Evolutionary conservation across 2,113 vertebrate species (phyloP).

Genomic region (Naja naja): DNA sequence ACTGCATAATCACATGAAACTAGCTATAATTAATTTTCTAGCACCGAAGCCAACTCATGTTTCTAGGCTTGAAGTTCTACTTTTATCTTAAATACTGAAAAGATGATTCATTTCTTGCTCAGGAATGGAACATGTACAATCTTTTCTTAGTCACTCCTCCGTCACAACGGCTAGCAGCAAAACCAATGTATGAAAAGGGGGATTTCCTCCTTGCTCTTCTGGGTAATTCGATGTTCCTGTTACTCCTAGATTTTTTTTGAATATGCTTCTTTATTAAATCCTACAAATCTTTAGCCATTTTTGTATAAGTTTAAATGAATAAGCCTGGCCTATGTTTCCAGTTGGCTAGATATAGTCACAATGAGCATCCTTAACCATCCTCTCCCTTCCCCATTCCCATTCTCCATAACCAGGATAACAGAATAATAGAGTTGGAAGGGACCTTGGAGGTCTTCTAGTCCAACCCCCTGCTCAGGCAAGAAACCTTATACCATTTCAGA

Average conservation of each 20-base stretch:
- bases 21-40: constrained; percentile 24
- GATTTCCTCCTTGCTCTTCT: neutral
- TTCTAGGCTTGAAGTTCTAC: neutral
- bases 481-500: too few species aligned
- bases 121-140: neutral
- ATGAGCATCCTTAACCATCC: neutral
- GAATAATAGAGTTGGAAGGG: neutral
- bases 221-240: neutral
- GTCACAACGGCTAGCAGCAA: neutral
- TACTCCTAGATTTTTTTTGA: neutral
- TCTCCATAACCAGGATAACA: neutral
- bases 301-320: neutral
- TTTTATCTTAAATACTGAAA: neutral
- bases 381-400: neutral
- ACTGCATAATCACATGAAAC: constrained; percentile 16
- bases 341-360: neutral
- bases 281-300: neutral
- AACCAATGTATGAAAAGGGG: neutral
- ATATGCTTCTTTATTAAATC: neutral
- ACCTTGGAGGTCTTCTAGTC: neutral
- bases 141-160: neutral
- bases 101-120: neutral
- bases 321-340: neutral
- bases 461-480: neutral
- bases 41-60: neutral